Evolutionary conservation across 1,140 invertebrate species (phyloP).

Genomic region (Hylyphantes graminicola): DNA sequence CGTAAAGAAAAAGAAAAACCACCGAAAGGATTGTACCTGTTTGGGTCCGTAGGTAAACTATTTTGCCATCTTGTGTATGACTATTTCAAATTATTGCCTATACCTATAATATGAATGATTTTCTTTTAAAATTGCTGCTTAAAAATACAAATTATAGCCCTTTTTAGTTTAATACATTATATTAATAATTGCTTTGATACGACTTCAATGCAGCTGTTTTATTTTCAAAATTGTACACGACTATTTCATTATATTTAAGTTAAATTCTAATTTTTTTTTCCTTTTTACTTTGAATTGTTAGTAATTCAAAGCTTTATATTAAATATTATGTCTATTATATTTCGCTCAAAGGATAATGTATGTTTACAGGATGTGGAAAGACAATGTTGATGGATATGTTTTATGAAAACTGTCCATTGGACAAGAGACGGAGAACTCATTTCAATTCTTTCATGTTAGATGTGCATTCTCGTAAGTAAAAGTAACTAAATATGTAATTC

Average conservation of each 20-base stretch:
- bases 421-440: constrained; percentile 85
- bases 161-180: too few relatives aligned
- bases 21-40: constrained; percentile 71
- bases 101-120: too few relatives aligned
- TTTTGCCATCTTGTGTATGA: neutral
- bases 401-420: constrained; percentile 79
- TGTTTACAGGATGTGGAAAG: constrained; percentile 88
- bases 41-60: constrained; percentile 71
- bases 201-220: constrained; percentile 44
- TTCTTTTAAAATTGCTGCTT: too few relatives aligned
- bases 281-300: too few relatives aligned
- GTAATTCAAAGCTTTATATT: too few relatives aligned
- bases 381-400: constrained; percentile 99
- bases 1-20: constrained; percentile 34
- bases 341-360: neutral
- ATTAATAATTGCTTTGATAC: too few relatives aligned
- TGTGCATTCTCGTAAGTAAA: constrained; percentile 78
- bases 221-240: neutral
- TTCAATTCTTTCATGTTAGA: constrained; percentile 98
- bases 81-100: too few relatives aligned
- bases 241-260: neutral
- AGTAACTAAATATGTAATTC: too few relatives aligned
- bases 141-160: too few relatives aligned
- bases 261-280: too few relatives aligned
- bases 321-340: too few relatives aligned